A percentile compares a stretch with the other conserved stretches of the same genome.
Conservation (phyloP, 92 coral and sea anemone genomes). For the Palythoa heliodiscus region DNA sequence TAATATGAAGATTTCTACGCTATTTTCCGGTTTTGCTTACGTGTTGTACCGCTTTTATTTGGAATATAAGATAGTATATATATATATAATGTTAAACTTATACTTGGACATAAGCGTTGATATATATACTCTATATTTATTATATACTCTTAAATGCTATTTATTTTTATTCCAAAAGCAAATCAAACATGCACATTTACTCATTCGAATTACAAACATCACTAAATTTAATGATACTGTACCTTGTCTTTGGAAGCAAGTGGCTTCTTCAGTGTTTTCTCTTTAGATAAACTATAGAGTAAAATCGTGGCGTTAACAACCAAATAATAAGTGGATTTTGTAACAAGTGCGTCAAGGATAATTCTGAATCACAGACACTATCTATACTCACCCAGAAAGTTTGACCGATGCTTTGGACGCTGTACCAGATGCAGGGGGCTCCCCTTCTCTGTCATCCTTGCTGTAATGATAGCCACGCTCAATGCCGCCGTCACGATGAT, state of each 20-base stretch:
- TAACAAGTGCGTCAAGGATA: neutral
- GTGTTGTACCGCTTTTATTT: too few relatives aligned
- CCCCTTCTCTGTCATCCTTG: conserved; percentile 57
- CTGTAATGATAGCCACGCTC: conserved; percentile 37
- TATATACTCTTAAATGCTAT: too few relatives aligned
- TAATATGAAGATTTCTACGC: too few relatives aligned
- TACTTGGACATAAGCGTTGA: too few relatives aligned
- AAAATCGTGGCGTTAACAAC: neutral
- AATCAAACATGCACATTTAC: neutral
- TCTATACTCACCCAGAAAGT: conserved; percentile 41
- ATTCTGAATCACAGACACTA: neutral
- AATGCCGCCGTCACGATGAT: conserved; percentile 44
- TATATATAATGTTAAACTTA: too few relatives aligned
- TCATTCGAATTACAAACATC: neutral
- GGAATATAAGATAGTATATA: too few relatives aligned
- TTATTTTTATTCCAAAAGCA: neutral
- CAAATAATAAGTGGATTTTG: neutral
- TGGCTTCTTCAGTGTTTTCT: conserved; percentile 42
- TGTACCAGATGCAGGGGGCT: conserved; percentile 20
- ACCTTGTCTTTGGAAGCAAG: conserved; percentile 67
- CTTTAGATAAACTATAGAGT: conserved; percentile 51
- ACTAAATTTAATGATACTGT: neutral
- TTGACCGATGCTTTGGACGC: conserved; percentile 66
- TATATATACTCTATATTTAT: too few relatives aligned
- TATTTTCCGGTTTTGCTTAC: too few relatives aligned